A percentile compares a stretch with the other conserved stretches of the same genome.
Evolutionary conservation across 2,797 vertebrate species (phyloP).

Genomic region (Neosilurus hyrtlii): DNA sequence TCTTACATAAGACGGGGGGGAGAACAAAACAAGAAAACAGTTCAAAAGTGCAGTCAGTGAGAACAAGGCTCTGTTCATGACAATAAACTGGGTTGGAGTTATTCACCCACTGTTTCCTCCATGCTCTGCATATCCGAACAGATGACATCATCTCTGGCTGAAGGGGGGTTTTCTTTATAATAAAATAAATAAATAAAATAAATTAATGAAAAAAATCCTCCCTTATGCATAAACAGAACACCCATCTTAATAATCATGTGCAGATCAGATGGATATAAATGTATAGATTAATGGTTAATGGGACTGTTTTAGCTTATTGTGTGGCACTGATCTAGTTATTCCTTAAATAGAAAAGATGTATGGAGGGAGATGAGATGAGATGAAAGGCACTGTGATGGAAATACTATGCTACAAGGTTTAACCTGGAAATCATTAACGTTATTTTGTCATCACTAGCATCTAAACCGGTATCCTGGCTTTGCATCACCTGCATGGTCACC

Average conservation of each 20-base stretch:
- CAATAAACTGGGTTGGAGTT: conserved; percentile 43
- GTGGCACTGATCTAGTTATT: not conserved
- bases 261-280: not conserved
- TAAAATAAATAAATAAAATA: not conserved
- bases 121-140: conserved; percentile 49
- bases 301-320: not conserved
- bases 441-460: not conserved
- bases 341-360: not conserved
- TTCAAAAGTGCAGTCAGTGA: conserved; percentile 27
- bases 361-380: not conserved
- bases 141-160: conserved; percentile 53
- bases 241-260: not conserved
- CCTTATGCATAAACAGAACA: not conserved
- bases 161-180: conserved; percentile 14
- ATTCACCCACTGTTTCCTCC: conserved; percentile 45
- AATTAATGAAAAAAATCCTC: not conserved
- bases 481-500: conserved; percentile 50
- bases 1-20: not conserved
- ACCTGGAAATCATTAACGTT: not conserved
- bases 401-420: not conserved
- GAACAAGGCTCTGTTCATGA: conserved; percentile 30
- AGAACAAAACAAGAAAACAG: not conserved
- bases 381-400: not conserved
- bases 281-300: not conserved
- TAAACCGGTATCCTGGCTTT: not conserved